Conservation (phyloP, 2,113 vertebrate genomes). For the Prunella fulvescens region DNA sequence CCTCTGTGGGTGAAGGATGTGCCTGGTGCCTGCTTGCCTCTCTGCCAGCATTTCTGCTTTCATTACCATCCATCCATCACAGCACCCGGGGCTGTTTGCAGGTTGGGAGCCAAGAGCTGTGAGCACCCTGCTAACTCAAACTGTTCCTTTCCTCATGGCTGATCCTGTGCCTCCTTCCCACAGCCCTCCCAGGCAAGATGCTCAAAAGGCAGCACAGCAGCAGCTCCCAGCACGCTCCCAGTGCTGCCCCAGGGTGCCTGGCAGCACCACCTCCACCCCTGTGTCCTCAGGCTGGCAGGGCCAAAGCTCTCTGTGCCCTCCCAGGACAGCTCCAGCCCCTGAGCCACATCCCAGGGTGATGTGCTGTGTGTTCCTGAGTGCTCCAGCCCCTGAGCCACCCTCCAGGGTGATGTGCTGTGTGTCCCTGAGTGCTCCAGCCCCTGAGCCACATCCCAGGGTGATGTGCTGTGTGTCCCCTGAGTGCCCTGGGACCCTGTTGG, state of each 20-base stretch:
- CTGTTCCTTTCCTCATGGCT: neutral
- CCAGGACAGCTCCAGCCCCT: neutral
- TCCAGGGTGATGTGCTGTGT: no score
- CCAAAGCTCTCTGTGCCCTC: neutral
- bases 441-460: no score
- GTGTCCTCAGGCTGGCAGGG: neutral
- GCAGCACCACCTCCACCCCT: fast-evolving
- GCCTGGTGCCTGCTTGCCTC: neutral
- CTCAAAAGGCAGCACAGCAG: neutral
- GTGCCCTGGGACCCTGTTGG: fast-evolving
- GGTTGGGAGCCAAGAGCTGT: neutral
- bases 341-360: neutral
- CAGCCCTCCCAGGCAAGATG: neutral
- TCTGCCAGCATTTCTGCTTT: neutral
- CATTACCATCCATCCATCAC: neutral
- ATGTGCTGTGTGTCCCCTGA: no score
- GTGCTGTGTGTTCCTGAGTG: neutral
- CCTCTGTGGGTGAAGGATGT: neutral
- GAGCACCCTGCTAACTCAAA: neutral
- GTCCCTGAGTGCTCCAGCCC: no score
- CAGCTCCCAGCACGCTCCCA: neutral
- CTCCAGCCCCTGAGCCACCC: no score
- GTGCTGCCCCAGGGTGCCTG: neutral
- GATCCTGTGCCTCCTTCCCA: neutral
- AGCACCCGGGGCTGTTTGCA: neutral